Evolutionary conservation across 2,797 vertebrate genomes (phyloP).

Genomic region (Falco peregrinus): DNA sequence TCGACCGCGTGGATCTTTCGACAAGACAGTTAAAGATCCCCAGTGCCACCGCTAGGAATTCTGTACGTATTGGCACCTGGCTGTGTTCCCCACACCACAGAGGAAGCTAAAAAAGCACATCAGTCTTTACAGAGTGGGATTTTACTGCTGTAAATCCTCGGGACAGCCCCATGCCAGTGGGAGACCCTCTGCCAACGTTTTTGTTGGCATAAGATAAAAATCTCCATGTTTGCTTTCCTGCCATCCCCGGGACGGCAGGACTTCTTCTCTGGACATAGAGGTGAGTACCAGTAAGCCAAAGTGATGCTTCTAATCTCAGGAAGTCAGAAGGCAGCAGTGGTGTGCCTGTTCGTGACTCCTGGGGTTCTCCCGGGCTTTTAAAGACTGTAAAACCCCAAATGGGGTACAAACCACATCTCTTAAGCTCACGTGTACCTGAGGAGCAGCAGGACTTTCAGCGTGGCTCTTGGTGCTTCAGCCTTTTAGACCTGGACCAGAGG

Average conservation of each 20-base stretch:
- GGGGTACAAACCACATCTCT: background rate
- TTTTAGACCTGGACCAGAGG: background rate
- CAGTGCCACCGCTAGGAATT: background rate
- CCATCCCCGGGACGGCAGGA: rapidly evolving
- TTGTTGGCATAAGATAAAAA: background rate
- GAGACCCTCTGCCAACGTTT: background rate
- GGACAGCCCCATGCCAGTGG: background rate
- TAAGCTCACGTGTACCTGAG: background rate
- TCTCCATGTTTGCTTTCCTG: background rate
- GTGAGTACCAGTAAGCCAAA: background rate
- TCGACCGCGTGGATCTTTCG: rapidly evolving
- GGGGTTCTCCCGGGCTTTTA: background rate
- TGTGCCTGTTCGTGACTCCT: background rate
- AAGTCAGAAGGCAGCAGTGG: background rate
- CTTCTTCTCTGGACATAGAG: background rate
- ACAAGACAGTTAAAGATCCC: background rate
- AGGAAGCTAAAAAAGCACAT: background rate
- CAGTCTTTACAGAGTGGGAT: background rate
- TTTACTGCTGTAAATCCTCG: background rate
- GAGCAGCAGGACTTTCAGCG: background rate
- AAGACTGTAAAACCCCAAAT: background rate
- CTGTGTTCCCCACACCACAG: background rate
- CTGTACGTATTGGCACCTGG: background rate
- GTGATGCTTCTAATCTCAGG: background rate
- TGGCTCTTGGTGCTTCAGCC: background rate